Base-by-base conservation (phyloP, 2,113 vertebrate genomes). In the Tichodroma muraria region DNA sequence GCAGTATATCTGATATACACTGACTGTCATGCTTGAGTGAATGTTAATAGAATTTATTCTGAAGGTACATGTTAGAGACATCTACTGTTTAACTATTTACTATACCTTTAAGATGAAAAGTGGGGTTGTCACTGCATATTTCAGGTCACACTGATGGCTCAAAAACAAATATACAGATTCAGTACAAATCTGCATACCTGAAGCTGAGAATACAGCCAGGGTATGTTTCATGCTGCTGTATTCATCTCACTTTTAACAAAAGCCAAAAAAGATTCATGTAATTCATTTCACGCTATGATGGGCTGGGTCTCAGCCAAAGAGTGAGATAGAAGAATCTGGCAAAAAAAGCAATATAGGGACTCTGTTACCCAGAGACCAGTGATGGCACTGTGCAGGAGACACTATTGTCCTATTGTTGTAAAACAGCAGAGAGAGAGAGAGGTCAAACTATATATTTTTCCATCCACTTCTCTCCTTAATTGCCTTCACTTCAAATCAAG, bases 21-120 rank as follows among this genome's bases (percentile, higher is more conserved):
- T 96, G 97, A 97, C 98, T 98, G 98, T 98, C 97, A 98, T 97
- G 97, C 97, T 97, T 97, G 97, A 97, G 96, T 98, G 97, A 97
- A 97, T 97, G 97, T 97, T 98, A 98, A 98, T 98, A 98, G 97
- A 98, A 98, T 98, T 98, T 98, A 97, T 98, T 98, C 97, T 97
- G 97, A 98, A 98, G 96, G 97, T 98, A 97, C 97, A 97, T 97
- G 97, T 96, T 97, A 96, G 97, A 98, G 98, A 97, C 97, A 96
- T 97, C 97, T 97, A 95, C 97, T 97, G 89, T 98, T 98, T 98
- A 98, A 98, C 97, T 97, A 96, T 97, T 98, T 97, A 97, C 97
- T 98, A 96, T 98, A 97, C 94, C 75, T 97, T 98, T 97, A 97
- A 96, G 96, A 97, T 97, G 97, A 97, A 97, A 97, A 97, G 96